phyloP scores from a whole-genome alignment of 2,888 invertebrate species.

The Stenodema calcarata region DNA sequence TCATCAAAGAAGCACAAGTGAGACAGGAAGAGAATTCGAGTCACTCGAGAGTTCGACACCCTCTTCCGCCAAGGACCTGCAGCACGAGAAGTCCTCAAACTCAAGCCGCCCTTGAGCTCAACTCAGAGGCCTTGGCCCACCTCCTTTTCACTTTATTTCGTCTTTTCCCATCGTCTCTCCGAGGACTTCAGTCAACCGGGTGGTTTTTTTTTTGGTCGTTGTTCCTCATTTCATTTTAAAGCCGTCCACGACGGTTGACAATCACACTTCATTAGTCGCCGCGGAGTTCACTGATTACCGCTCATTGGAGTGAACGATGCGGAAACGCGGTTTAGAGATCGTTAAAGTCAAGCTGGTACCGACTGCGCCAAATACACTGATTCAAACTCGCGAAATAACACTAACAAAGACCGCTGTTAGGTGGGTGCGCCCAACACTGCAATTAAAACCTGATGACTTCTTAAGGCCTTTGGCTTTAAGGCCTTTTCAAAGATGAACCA shows the following conservation, averaged over 20 bases:
- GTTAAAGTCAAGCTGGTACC: not conserved
- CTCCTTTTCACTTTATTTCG: slow-evolving; percentile 12
- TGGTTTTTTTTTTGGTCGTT: not conserved
- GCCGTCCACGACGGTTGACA: not conserved
- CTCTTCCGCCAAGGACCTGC: not conserved
- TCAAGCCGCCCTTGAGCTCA: not conserved
- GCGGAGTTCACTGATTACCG: not conserved
- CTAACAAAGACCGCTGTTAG: no score
- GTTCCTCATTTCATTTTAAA: not conserved
- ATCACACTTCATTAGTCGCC: slow-evolving; percentile 3
- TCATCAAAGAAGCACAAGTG: not conserved
- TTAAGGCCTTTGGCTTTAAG: no score
- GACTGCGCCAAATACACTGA: no score
- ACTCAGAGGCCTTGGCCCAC: not conserved
- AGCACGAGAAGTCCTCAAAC: not conserved
- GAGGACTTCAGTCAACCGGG: not conserved
- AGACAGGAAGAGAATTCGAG: not conserved
- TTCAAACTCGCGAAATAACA: no score
- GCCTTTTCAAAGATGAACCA: no score
- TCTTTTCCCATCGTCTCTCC: not conserved
- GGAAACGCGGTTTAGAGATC: not conserved
- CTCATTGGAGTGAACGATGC: not conserved
- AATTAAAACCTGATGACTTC: no score
- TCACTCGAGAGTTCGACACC: slow-evolving; percentile 3
- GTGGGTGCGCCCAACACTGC: no score